phyloP scores from a whole-genome alignment of 2,888 invertebrate genomes.

The Ophioninae sp. region DNA sequence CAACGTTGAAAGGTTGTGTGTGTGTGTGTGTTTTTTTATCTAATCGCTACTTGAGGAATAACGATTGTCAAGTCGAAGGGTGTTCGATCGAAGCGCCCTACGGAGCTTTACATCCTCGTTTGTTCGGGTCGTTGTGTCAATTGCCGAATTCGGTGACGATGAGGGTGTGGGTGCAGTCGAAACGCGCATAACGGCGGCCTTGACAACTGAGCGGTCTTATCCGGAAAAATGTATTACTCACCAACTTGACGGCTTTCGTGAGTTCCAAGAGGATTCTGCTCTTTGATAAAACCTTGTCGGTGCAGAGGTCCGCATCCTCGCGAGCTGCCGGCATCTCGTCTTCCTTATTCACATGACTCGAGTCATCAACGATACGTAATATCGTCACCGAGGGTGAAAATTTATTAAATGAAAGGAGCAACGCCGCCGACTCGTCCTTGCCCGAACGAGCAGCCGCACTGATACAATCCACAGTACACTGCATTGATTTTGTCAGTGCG shows the following conservation, averaged over 20 bases:
- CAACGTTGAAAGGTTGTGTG: background rate
- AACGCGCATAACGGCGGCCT: slow-evolving; percentile 50
- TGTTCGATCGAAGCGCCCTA: background rate
- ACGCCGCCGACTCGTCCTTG: slow-evolving; percentile 46
- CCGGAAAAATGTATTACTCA: slow-evolving; percentile 68
- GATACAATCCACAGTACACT: slow-evolving; percentile 51
- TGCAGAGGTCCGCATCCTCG: slow-evolving; percentile 78
- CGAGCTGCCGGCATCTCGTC: slow-evolving; percentile 76
- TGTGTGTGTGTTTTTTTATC: background rate
- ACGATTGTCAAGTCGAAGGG: background rate
- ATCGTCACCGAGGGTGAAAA: slow-evolving; percentile 43
- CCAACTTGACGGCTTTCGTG: slow-evolving; percentile 80
- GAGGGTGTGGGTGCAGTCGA: background rate
- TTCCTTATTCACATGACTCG: slow-evolving; percentile 70
- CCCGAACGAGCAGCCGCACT: slow-evolving; percentile 56
- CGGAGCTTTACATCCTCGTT: no score
- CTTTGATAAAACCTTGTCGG: slow-evolving; percentile 79
- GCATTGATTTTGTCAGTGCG: slow-evolving; percentile 78
- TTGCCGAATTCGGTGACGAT: background rate
- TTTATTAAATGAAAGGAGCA: slow-evolving; percentile 45
- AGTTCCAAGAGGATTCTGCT: slow-evolving; percentile 79
- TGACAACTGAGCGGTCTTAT: slow-evolving; percentile 55
- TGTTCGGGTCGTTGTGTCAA: no score
- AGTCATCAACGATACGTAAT: slow-evolving; percentile 49
- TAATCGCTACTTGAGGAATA: background rate